Evolutionary conservation across 2,113 vertebrate species (phyloP).

Genomic region (Erpornis zantholeuca): DNA sequence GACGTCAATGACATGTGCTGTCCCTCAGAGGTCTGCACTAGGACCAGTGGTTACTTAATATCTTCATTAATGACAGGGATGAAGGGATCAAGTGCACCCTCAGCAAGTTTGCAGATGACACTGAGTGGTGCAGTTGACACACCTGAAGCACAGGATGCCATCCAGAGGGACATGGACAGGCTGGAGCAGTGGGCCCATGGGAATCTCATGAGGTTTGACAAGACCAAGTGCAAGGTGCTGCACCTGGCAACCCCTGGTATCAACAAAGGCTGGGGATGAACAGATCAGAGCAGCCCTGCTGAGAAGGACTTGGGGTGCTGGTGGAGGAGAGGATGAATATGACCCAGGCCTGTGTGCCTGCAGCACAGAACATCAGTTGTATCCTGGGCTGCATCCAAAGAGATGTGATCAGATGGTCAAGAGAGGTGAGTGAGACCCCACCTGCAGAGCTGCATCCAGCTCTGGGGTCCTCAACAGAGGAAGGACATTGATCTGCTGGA

Average conservation of each 20-base stretch:
- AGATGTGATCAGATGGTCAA: background rate
- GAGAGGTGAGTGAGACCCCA: background rate
- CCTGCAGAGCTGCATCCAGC: background rate
- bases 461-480: background rate
- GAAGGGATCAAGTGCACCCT: background rate
- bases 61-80: background rate
- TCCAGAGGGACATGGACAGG: background rate
- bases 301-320: background rate
- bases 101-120: background rate
- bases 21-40: background rate
- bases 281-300: background rate
- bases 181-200: background rate
- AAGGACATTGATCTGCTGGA: background rate
- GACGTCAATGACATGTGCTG: background rate
- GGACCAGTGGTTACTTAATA: background rate
- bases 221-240: background rate
- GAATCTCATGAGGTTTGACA: background rate
- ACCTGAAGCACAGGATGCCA: background rate
- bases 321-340: background rate
- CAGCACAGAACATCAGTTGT: background rate
- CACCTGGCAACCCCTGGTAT: background rate
- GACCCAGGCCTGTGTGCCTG: rapidly evolving
- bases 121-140: background rate
- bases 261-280: background rate
- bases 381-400: background rate